Evolutionary conservation across 2,113 vertebrate species (phyloP), one percentile per base, ranked within the genome.

Genomic region (Benitochromis conjunctus): DNA sequence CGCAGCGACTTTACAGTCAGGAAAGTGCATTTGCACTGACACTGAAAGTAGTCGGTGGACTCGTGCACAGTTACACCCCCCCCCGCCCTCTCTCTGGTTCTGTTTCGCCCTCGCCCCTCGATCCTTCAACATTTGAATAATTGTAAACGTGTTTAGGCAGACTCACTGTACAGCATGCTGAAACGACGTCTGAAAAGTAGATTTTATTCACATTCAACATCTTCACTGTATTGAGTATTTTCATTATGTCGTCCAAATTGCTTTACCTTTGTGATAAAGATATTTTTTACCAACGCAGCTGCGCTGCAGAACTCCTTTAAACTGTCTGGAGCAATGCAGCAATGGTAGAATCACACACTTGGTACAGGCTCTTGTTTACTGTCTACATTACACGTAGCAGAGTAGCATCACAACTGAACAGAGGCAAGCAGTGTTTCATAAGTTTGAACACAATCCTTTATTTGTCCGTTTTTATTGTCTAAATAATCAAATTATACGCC

Each of bases 111-210:
- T 71, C 41, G 4, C 53, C 80, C 56, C 38, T 26, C 3, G 12
- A 64, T 58, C 56, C 64, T 19, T 64, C 80, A 48, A 38, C 85
- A 69, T 87, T 81, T 56, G 29, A 66, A 83, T 11, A 55, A 29
- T 41, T 31, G 55, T 83, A 85, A 89, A 89, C 80, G 80, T 79
- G 76, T 92, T 81, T 34, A 79, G 78, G 41, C 57, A 82, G 71
- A 80, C 57, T 14, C 55, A 21, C 48, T n/a, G 57, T 31, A 80
- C 81, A 80, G 56, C 86, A 11, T 3, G 56, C 18, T 46, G 29
- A 57, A 46, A 26, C 1, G 0, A 9, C 64, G 16, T 71, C 3
- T 26, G 38, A 71, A 71, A 46, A 46, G n/a, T 16, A 41, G n/a
- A 43, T 69, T 24, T 6, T 3, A 43, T 43, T 43, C 43, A 69